These are phyloP conservation scores for Tenthredo livida DNA, from an alignment of 2,888 invertebrate species.

Conservation along the genomic window DNA sequence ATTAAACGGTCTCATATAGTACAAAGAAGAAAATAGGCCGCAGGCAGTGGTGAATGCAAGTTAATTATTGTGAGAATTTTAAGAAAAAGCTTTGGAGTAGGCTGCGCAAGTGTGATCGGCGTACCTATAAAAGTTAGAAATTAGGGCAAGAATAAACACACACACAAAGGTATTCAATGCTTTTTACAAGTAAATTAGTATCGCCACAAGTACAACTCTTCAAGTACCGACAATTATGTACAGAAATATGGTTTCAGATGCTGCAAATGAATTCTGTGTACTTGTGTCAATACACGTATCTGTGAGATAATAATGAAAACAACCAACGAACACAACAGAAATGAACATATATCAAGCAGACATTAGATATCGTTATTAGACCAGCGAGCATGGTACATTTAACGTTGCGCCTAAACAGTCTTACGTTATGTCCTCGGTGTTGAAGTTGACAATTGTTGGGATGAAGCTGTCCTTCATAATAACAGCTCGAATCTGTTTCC, in stretches of 20 bases:
- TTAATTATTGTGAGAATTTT: slow-evolving; percentile 6
- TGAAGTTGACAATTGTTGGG: slow-evolving; percentile 95
- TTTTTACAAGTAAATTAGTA: slow-evolving; percentile 61
- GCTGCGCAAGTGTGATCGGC: slow-evolving; percentile 58
- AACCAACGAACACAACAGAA: slow-evolving; percentile 57
- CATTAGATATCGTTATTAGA: slow-evolving; percentile 66
- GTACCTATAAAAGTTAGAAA: slow-evolving; percentile 63
- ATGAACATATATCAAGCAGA: slow-evolving; percentile 69
- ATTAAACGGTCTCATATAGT: slow-evolving; percentile 58
- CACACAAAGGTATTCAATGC: slow-evolving; percentile 52
- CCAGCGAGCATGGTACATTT: slow-evolving; percentile 69
- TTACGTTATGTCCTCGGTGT: slow-evolving; percentile 95
- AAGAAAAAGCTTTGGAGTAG: slow-evolving; percentile 49
- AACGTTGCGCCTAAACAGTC: slow-evolving; percentile 74
- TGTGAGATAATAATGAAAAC: slow-evolving; percentile 55
- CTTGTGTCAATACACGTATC: not conserved
- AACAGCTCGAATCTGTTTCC: slow-evolving; percentile 95
- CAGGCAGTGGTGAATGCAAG: slow-evolving; percentile 34
- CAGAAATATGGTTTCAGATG: not conserved
- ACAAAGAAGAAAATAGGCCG: slow-evolving; percentile 54
- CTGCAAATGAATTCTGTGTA: not conserved
- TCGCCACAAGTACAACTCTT: not conserved
- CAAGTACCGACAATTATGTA: not conserved
- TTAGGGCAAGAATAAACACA: slow-evolving; percentile 61
- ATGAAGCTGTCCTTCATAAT: slow-evolving; percentile 98